Evolutionary conservation across 2,888 invertebrate species (phyloP), one percentile per base, ranked within the genome.

Genomic region (Dione juno): DNA sequence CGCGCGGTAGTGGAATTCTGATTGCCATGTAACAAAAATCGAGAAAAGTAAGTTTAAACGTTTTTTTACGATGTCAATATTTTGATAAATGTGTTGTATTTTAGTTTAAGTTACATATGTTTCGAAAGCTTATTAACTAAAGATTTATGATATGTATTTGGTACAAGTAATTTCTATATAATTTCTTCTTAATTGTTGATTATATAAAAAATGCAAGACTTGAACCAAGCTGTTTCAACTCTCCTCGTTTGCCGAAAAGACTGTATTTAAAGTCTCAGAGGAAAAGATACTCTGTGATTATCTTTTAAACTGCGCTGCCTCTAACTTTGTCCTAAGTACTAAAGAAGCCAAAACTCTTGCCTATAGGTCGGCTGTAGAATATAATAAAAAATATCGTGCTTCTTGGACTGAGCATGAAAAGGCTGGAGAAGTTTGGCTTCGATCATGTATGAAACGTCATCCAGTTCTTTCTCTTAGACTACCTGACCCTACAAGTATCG

Each of bases 341-440:
- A 71, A 72, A 67, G 57, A 72, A 72, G 54, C 66, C 41, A 75
- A 68, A 70, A 67, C 41, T 70, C 72, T 73, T 70, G 69, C 70
- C 48, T 72, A 68, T 59, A 73, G 41, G 57, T 74, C 74, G 73
- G 73, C 74, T 67, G 63, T 73, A 5, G 45, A 72, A 73, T 74
- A 73, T 73, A 58, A 67, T 48, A 67, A 58, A 67, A 58, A 50
- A 58, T 41, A 14, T 61, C 65, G 53, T 41, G 53, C 53, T 66
- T 66, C 65, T 66, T 66, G 53, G 65, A 54, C 53, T 41, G 53
- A 53, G 41, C 41, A 53, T 68, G 61, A 68, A 68, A 68, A 52
- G 66, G 43, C 69, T 54, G 65, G 53, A 43, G 53, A 66, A 21
- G 43, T 53, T 53, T 66, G 65, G 65, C 53, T 66, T 53, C 65